phyloP scores from a whole-genome alignment of 2,888 invertebrate genomes.

The Hirtodrosophila duncani region DNA sequence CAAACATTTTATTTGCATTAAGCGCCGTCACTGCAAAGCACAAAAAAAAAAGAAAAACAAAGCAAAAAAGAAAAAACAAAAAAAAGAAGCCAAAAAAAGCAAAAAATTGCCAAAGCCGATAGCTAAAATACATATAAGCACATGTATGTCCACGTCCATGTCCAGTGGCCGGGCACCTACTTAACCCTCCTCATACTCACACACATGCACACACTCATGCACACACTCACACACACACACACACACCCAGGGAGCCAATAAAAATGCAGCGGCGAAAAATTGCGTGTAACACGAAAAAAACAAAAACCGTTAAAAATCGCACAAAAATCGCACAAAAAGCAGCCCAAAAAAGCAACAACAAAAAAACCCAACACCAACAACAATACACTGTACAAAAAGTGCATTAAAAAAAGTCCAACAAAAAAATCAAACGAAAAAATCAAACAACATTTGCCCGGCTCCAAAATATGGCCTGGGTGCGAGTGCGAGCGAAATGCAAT shows the following conservation, averaged over 20 bases:
- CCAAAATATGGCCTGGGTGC: slow-evolving; percentile 60
- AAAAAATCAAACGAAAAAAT: slow-evolving; percentile 46
- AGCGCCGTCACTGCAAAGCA: slow-evolving; percentile 39
- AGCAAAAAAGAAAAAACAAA: slow-evolving; percentile 25
- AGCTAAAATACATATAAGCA: slow-evolving; percentile 63
- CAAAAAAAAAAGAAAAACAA: slow-evolving; percentile 31
- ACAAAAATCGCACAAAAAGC: slow-evolving; percentile 51
- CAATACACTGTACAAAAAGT: slow-evolving; percentile 23
- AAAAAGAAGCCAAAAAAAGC: slow-evolving; percentile 44
- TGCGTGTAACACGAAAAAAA: slow-evolving; percentile 64
- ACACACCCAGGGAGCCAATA: slow-evolving; percentile 76
- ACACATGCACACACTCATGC: slow-evolving; percentile 5
- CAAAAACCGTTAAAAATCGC: slow-evolving; percentile 71
- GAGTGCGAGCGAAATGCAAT: too few relatives aligned
- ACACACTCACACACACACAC: slow-evolving; percentile 1
- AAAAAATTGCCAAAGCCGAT: slow-evolving; percentile 41
- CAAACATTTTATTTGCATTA: slow-evolving; percentile 75
- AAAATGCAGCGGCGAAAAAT: slow-evolving; percentile 77
- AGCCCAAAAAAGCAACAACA: slow-evolving; percentile 46
- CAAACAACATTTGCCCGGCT: slow-evolving; percentile 39
- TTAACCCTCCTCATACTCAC: slow-evolving; percentile 61
- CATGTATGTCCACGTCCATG: slow-evolving; percentile 42
- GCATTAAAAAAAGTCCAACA: slow-evolving; percentile 33
- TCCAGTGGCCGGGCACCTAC: slow-evolving; percentile 59
- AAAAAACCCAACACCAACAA: slow-evolving; percentile 22